A percentile compares a stretch with the other conserved stretches of the same genome.
Evolutionary conservation across 2,113 vertebrate species (phyloP).

Genomic region (Alouatta palliata): DNA sequence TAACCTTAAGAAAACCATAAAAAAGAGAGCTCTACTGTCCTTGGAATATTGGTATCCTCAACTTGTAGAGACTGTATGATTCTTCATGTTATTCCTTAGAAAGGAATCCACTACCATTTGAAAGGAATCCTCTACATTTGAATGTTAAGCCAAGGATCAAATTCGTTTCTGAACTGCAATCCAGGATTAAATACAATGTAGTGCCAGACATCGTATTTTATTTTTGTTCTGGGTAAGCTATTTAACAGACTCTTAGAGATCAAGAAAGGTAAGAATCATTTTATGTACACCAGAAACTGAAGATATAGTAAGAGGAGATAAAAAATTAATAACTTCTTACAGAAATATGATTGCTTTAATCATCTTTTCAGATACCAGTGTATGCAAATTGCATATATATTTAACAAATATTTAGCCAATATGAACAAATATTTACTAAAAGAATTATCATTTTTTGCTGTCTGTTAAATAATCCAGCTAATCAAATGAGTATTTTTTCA

Average conservation of each 20-base stretch:
- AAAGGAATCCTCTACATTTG: neutral
- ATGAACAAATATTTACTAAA: constrained; percentile 42
- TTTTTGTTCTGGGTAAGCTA: constrained; percentile 46
- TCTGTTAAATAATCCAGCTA: constrained; percentile 47
- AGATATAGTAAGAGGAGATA: neutral
- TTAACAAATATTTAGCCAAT: constrained; percentile 30
- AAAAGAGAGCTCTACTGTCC: neutral
- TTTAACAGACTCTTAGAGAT: constrained; percentile 27
- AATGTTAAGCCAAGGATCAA: constrained; percentile 25
- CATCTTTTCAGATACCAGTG: neutral
- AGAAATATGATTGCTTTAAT: constrained; percentile 1
- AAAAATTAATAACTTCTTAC: neutral
- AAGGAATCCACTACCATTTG: neutral
- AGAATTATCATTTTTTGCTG: constrained; percentile 16
- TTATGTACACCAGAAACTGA: constrained; percentile 40
- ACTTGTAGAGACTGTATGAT: neutral
- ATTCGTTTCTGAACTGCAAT: constrained; percentile 56
- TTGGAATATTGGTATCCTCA: neutral
- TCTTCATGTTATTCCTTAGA: constrained; percentile 11
- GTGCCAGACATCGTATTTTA: constrained; percentile 35
- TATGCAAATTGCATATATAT: neutral
- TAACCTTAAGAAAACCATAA: neutral
- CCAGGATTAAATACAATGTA: neutral
- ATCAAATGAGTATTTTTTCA: constrained; percentile 49
- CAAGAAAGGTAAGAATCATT: constrained; percentile 14